Percentiles rank a stretch among this genome's conserved stretches.
Evolutionary conservation across 2,797 vertebrate species (phyloP).

Genomic region (Trachops cirrhosus): DNA sequence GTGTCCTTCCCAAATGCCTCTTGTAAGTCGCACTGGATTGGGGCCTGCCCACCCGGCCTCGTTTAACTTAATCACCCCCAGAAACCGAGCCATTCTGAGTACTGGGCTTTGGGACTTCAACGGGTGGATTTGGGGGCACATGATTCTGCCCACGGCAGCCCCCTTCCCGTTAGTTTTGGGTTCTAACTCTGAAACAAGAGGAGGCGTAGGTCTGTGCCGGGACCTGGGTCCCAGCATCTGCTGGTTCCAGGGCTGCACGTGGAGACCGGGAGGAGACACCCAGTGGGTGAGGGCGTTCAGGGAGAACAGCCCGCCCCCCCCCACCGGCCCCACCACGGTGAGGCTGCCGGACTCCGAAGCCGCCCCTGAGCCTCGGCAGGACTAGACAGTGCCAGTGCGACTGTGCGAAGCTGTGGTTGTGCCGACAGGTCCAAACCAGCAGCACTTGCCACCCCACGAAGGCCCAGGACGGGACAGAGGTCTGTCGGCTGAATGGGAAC

Average conservation of each 20-base stretch:
- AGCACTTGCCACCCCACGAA: background rate
- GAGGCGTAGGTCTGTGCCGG: background rate
- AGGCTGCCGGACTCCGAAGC: accelerated
- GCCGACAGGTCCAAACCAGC: background rate
- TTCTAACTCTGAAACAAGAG: background rate
- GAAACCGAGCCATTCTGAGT: background rate
- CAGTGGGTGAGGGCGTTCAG: accelerated
- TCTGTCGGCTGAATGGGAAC: conserved; percentile 35
- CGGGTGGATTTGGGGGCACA: background rate
- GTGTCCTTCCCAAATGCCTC: background rate
- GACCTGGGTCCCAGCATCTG: background rate
- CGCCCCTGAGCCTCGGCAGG: background rate
- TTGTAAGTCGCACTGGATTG: background rate
- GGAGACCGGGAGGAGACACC: background rate
- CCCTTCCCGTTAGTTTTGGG: background rate
- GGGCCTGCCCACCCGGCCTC: background rate
- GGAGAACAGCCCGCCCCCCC: background rate
- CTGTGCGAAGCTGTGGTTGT: accelerated
- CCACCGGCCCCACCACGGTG: accelerated
- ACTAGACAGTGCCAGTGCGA: background rate
- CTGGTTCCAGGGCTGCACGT: background rate
- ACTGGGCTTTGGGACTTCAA: background rate
- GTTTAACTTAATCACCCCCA: background rate
- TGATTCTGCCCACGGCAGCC: background rate
- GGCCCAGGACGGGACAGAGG: background rate